Base-by-base conservation (phyloP, 2,113 vertebrate genomes). In the Petroica traversi region DNA sequence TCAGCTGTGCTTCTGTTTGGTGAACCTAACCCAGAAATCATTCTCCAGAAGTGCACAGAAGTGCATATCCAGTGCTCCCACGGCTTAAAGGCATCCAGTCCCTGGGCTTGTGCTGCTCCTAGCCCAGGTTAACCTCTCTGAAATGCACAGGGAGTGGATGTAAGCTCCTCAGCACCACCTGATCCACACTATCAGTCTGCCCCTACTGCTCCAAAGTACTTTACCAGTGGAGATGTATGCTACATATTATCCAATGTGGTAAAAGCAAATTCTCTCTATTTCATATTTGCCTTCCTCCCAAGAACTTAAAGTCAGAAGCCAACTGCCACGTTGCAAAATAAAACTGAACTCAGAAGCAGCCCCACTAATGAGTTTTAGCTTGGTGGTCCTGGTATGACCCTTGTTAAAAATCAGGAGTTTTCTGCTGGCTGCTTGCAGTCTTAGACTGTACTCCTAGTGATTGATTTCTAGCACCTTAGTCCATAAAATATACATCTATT, bases 1-100 rank as follows among this genome's bases (percentile, higher is more conserved):
- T 46, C n/a, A 43, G 45, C 10, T 57, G 4, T 38, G 14, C 54
- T 73, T 49, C 49, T 55, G 14, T 57, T 38, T 9, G 18, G 28
- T 45, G 48, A 66, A 43, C 15, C 41, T 54, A 29, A 66, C 18
- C 20, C 49, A 73, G 73, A 71, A 62, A 11, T 34, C 1, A 2
- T 72, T 45, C 20, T 90, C 26, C 52, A 72, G 34, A 64, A 91
- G 58, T 1, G 1, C 28, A 34, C 1, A 72, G 34, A 64, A 91
- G 58, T 1, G 1, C 28, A 34, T 1, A 3, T 28, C 40, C n/a
- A 11, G 54, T 29, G 11, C 24, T 81, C 12, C 16, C 12, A 12
- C 46, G 41, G 17, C 75, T 73, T 24, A 5, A 11, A 52, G 63
- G 19, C 28, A 18, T n/a, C 19, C 41, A 34, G 31, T 17, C 5